Conservation (phyloP, 1,140 invertebrate genomes). For the Bombus confusus region DNA sequence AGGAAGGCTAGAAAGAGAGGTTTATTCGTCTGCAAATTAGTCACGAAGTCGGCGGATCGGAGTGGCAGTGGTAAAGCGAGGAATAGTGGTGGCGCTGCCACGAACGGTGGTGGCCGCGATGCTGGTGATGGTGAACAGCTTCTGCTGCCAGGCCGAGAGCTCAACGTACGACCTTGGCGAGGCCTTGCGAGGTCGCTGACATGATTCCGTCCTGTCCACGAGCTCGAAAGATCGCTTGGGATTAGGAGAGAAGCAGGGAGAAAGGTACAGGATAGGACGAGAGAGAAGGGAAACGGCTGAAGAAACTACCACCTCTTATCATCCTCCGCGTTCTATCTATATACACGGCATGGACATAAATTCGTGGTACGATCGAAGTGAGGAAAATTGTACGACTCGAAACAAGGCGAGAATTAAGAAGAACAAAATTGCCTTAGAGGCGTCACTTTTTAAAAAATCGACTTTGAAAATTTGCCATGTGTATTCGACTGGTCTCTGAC, state of each 20-base stretch:
- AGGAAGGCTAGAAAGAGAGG: conserved; percentile 19
- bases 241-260: conserved; percentile 50
- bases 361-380: not conserved
- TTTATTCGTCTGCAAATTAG: conserved; percentile 75
- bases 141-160: conserved; percentile 74
- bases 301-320: conserved; percentile 55
- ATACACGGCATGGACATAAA: not conserved
- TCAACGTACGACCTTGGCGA: conserved; percentile 82
- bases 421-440: not conserved
- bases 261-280: not conserved
- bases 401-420: not conserved
- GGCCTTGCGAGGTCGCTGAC: conserved; percentile 82
- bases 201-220: conserved; percentile 74
- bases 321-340: conserved; percentile 17
- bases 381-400: not conserved
- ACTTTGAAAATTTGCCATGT: no score
- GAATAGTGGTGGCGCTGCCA: conserved; percentile 49
- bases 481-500: no score
- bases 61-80: conserved; percentile 53
- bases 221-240: conserved; percentile 59
- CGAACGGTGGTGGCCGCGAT: conserved; percentile 49
- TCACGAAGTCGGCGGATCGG: conserved; percentile 72
- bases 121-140: conserved; percentile 75
- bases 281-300: not conserved
- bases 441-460: no score